Evolutionary conservation across 2,888 invertebrate genomes (phyloP).

Genomic region (Asteroscopus sphinx): DNA sequence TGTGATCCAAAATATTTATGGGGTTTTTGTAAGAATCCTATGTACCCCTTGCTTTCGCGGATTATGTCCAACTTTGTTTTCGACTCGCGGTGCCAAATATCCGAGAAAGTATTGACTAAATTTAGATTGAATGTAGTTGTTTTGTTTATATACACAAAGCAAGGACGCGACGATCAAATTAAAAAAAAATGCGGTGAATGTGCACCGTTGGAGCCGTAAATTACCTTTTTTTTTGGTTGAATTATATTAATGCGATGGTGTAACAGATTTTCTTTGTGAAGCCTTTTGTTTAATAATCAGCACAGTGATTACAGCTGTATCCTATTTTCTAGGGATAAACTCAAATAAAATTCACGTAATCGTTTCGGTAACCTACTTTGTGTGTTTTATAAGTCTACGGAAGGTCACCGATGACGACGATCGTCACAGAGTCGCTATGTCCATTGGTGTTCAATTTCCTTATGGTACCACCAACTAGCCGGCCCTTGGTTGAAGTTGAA

Average conservation of each 20-base stretch:
- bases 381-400: constrained; percentile 25
- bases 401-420: constrained; percentile 34
- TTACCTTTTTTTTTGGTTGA: constrained; percentile 3
- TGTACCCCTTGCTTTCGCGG: constrained; percentile 44
- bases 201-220: constrained; percentile 4
- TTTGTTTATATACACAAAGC: constrained; percentile 59
- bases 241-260: constrained; percentile 5
- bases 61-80: constrained; percentile 66
- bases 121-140: constrained; percentile 61
- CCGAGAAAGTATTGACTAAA: constrained; percentile 73
- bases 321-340: constrained; percentile 51
- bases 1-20: constrained; percentile 16
- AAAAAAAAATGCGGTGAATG: constrained; percentile 9
- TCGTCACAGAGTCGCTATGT: constrained; percentile 15
- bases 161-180: constrained; percentile 57
- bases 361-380: constrained; percentile 51
- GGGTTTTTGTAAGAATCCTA: constrained; percentile 16
- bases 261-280: constrained; percentile 25
- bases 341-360: constrained; percentile 29
- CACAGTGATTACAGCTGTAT: constrained; percentile 69
- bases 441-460: constrained; percentile 36
- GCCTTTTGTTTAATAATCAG: constrained; percentile 56
- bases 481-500: constrained; percentile 54
- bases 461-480: constrained; percentile 31
- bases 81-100: constrained; percentile 68